phyloP scores from a whole-genome alignment of 2,113 vertebrate species.

The Limanda limanda region DNA sequence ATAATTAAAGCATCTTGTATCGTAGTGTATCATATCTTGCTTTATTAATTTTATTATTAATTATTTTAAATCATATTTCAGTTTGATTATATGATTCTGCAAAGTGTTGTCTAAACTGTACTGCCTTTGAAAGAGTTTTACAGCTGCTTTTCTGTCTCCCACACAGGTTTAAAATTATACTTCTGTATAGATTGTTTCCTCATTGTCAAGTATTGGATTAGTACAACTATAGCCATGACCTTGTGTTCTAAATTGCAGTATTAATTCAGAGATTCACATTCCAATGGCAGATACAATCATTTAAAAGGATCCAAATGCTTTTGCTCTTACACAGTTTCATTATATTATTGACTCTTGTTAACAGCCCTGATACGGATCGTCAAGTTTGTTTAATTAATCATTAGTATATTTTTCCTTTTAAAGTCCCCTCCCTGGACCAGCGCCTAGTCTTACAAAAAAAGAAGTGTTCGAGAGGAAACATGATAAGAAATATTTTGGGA shows the following conservation, averaged over 20 bases:
- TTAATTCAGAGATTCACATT: too few species aligned
- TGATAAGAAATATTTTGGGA: constrained; percentile 17
- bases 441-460: constrained; percentile 14
- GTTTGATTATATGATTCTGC: not conserved
- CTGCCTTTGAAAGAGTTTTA: not conserved
- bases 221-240: too few species aligned
- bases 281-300: too few species aligned
- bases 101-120: not conserved
- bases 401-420: too few species aligned
- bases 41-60: not conserved
- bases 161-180: not conserved
- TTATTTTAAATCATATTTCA: not conserved
- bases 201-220: constrained; percentile 12
- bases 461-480: constrained; percentile 30
- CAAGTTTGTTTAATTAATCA: not conserved
- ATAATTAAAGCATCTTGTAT: too few species aligned
- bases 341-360: not conserved
- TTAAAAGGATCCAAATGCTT: not conserved
- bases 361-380: not conserved
- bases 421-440: not conserved
- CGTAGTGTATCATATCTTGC: not conserved
- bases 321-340: not conserved
- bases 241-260: too few species aligned
- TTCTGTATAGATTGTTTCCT: not conserved
- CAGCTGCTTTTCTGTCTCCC: not conserved